Conservation (phyloP, 2,113 vertebrate species). For the Chloropsis hardwickii region DNA sequence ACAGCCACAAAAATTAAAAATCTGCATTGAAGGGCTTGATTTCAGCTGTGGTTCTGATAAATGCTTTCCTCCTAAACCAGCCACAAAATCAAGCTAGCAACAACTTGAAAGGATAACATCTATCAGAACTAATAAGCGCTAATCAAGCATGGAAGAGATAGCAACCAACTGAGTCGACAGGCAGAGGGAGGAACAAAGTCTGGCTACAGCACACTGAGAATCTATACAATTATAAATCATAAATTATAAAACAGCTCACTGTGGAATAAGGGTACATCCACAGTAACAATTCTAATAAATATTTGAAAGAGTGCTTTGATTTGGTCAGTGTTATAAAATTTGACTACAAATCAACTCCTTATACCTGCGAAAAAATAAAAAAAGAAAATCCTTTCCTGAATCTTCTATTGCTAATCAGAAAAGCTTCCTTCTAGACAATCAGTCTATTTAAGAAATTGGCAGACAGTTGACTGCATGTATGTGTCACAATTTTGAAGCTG, state of each 20-base stretch:
- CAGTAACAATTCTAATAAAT: slow-evolving; percentile 9
- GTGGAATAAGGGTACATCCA: not conserved
- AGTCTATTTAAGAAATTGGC: slow-evolving; percentile 19
- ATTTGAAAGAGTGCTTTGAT: slow-evolving; percentile 16
- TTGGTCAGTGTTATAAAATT: not conserved
- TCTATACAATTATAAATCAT: slow-evolving; percentile 22
- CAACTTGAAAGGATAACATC: slow-evolving; percentile 35
- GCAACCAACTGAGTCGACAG: not conserved
- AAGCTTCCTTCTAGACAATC: slow-evolving; percentile 14
- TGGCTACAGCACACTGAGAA: not conserved
- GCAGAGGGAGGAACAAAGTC: slow-evolving; percentile 8
- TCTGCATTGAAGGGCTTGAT: not conserved
- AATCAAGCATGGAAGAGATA: slow-evolving; percentile 26
- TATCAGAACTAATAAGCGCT: not conserved
- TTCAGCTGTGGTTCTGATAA: not conserved
- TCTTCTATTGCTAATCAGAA: slow-evolving; percentile 4
- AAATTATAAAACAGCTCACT: slow-evolving; percentile 17
- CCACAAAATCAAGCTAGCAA: not conserved
- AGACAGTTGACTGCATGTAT: not conserved
- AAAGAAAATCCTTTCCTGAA: not conserved
- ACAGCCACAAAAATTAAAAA: not conserved
- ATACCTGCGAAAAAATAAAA: not conserved
- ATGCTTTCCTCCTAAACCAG: not conserved
- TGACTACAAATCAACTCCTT: not conserved
- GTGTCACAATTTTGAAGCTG: slow-evolving; percentile 38